Evolutionary conservation across 2,113 vertebrate species (phyloP).

Genomic region (Vulpes ferrilata): DNA sequence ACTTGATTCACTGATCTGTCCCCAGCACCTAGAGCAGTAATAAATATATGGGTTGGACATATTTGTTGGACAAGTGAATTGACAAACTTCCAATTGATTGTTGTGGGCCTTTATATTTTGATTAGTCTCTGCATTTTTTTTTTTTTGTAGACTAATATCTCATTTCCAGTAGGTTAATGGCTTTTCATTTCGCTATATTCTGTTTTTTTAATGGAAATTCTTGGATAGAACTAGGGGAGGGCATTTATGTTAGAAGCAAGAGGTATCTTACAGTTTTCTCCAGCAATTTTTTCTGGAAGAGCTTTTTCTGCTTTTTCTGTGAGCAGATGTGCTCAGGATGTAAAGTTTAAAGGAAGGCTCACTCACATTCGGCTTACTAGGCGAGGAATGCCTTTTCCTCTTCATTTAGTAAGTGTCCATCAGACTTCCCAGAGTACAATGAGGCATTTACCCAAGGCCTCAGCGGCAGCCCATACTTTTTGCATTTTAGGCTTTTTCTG

Average conservation of each 20-base stretch:
- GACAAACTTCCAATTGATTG: background rate
- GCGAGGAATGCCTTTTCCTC: constrained; percentile 75
- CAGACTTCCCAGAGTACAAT: constrained; percentile 78
- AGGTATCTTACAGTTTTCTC: constrained; percentile 36
- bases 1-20: background rate
- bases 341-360: constrained; percentile 69
- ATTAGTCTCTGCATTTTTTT: constrained; percentile 58
- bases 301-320: constrained; percentile 65
- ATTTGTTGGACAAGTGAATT: constrained; percentile 19
- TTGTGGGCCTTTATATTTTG: constrained; percentile 40
- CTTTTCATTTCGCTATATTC: constrained; percentile 25
- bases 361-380: constrained; percentile 35
- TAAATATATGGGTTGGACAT: constrained; percentile 27
- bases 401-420: constrained; percentile 79
- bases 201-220: constrained; percentile 53
- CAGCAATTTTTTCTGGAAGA: constrained; percentile 54
- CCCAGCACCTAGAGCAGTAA: background rate
- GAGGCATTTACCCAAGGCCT: constrained; percentile 76
- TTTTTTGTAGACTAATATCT: constrained; percentile 67
- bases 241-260: constrained; percentile 49
- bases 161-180: constrained; percentile 47
- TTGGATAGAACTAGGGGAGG: background rate
- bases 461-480: constrained; percentile 56
- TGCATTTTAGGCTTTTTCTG: constrained; percentile 80
- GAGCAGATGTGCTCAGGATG: constrained; percentile 73